phyloP scores from a whole-genome alignment of 2,113 vertebrate genomes.

The Aspiorhynchus laticeps region DNA sequence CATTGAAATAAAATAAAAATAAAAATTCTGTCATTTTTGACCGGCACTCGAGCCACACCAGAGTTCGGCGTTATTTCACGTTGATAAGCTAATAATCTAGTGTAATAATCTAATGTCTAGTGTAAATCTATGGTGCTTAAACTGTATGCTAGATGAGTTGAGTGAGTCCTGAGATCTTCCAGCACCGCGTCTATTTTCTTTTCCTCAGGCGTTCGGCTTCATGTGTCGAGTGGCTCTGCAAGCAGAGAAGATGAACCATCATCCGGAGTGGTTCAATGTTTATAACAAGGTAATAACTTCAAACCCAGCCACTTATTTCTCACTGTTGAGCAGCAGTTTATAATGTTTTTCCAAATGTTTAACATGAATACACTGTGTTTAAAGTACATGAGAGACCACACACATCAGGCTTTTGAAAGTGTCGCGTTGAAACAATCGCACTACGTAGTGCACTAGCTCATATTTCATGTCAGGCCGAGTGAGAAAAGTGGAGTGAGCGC shows the following conservation, averaged over 20 bases:
- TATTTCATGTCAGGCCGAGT: neutral
- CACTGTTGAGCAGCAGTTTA: neutral
- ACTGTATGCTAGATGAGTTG: neutral
- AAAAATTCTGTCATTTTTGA: too few relatives aligned
- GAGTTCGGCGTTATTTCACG: neutral
- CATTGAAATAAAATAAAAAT: too few relatives aligned
- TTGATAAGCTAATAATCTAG: neutral
- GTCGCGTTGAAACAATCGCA: neutral
- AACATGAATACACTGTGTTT: neutral
- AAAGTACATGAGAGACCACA: neutral
- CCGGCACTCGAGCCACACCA: too few relatives aligned
- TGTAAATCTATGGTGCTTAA: neutral
- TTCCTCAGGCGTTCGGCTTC: slow-evolving; percentile 83
- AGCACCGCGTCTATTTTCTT: slow-evolving; percentile 41
- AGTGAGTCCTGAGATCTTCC: neutral
- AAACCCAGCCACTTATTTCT: neutral
- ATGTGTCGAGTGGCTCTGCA: slow-evolving; percentile 87
- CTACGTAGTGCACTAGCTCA: neutral
- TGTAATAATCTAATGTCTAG: neutral
- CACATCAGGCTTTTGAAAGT: neutral
- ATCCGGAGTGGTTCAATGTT: slow-evolving; percentile 88
- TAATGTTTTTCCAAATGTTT: slow-evolving; percentile 9
- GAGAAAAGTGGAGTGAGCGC: neutral
- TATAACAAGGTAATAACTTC: slow-evolving; percentile 83
- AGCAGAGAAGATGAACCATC: slow-evolving; percentile 90